Evolutionary conservation across 2,113 vertebrate species (phyloP), one percentile per base, ranked within the genome.

Genomic region (Ptilonorhynchus violaceus): DNA sequence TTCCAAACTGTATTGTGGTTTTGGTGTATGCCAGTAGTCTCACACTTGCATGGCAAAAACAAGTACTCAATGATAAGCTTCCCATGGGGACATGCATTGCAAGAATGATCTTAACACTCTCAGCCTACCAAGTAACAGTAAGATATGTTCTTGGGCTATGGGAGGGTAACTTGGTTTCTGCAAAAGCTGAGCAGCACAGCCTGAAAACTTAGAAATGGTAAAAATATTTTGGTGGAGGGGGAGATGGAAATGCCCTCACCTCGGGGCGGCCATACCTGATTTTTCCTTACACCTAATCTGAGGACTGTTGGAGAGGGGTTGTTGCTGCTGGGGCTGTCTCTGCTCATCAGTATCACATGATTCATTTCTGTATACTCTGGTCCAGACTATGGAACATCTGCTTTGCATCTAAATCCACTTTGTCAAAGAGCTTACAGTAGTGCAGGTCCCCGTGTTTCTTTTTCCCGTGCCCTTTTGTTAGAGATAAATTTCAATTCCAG

Each of bases 21-120:
- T 94, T 56, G 30, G 46, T 53, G 55, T 23, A 15, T 23, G 46
- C 44, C 50, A 66, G 8, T 1, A 44, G n/a, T 47, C 35, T 85
- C 25, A 58, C 4, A 4, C 19, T 39, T 0, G 0, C 28, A 20
- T 5, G 25, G 66, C 0, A 12, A 67, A 66, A 79, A 41, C 21
- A 82, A 66, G 28, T 21, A 19, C 33, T 63, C 9, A 19, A 21
- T 19, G 10, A 50, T 46, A 59, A 46, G 19, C 33, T 88, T 64
- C 35, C 41, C 22, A 12, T 27, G 23, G n/a, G 33, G 24, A 75
- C 11, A 21, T 0, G 2, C 33, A 10, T 27, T 63, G 12, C 42
- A 59, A 47, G 20, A 31, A 33, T 44, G 25, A 31, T 30, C 41
- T 28, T 56, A 56, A 41, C 7, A 7, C 8, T 58, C 67, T 33